Percentiles rank a stretch among this genome's conserved stretches.
Conservation (phyloP, 2,113 vertebrate species). For the Rattus rattus region DNA sequence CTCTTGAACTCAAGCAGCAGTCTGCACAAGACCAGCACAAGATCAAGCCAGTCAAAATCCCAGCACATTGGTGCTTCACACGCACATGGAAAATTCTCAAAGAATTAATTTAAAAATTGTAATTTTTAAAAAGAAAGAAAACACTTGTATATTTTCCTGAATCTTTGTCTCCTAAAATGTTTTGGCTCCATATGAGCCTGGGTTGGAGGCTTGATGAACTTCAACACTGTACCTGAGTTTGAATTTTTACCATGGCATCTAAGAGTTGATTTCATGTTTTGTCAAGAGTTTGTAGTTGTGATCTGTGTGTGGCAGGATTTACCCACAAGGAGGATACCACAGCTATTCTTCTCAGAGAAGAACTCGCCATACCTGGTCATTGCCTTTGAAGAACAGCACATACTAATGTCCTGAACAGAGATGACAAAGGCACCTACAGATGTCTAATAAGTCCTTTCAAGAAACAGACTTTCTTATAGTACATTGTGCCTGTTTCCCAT, state of each 20-base stretch:
- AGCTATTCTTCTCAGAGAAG: neutral
- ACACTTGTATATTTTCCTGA: neutral
- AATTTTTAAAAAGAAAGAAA: neutral
- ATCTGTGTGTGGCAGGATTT: neutral
- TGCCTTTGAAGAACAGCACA: constrained; percentile 17
- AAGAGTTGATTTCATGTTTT: neutral
- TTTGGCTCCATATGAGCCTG: neutral
- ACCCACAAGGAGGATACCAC: neutral
- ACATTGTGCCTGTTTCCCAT: neutral
- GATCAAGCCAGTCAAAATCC: neutral
- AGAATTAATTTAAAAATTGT: neutral
- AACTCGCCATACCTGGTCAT: neutral
- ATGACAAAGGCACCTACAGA: neutral
- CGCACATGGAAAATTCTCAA: neutral
- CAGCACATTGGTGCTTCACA: neutral
- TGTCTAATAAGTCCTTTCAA: constrained; percentile 2
- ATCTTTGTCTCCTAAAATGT: neutral
- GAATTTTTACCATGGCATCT: neutral
- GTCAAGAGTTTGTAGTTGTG: neutral
- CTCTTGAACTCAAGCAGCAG: neutral
- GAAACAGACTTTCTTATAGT: neutral
- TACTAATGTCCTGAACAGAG: neutral
- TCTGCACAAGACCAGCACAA: neutral
- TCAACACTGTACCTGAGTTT: neutral
- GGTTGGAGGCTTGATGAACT: neutral